phyloP scores from a whole-genome alignment of 2,888 invertebrate species.

The Xestia xanthographa region DNA sequence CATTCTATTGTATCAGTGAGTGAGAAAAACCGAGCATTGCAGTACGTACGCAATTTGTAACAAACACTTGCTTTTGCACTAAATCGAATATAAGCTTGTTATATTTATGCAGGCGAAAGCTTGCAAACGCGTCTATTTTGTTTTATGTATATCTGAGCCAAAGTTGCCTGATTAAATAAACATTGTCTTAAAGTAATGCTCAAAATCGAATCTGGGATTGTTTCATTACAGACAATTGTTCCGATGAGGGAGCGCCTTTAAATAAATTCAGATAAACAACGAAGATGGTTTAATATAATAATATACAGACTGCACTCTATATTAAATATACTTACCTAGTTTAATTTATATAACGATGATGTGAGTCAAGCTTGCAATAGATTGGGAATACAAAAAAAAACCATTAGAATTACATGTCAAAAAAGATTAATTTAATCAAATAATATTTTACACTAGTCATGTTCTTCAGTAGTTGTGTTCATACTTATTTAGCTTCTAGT shows the following conservation, averaged over 20 bases:
- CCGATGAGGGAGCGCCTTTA: neutral
- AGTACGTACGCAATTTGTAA: neutral
- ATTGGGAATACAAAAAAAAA: neutral
- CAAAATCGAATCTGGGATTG: no score
- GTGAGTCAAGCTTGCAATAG: neutral
- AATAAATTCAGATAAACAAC: neutral
- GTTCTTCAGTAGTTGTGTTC: no score
- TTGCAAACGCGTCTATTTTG: no score
- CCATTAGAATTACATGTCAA: conserved; percentile 5
- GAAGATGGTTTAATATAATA: no score
- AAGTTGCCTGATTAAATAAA: no score
- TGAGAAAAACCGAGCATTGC: neutral
- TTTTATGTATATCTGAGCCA: no score
- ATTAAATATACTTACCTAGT: no score
- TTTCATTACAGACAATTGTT: no score
- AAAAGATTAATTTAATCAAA: conserved; percentile 29
- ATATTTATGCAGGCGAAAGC: neutral
- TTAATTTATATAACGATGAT: neutral
- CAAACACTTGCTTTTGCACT: neutral
- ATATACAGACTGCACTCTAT: no score
- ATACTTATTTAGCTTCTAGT: no score
- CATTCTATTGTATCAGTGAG: neutral
- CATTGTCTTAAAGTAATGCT: no score
- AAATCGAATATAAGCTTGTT: neutral
- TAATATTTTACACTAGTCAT: conserved; percentile 48